A percentile compares a stretch with the other conserved stretches of the same genome.
These are phyloP conservation scores for Bufo bufo DNA, from an alignment of 2,113 vertebrate species.

Conservation along the genomic window DNA sequence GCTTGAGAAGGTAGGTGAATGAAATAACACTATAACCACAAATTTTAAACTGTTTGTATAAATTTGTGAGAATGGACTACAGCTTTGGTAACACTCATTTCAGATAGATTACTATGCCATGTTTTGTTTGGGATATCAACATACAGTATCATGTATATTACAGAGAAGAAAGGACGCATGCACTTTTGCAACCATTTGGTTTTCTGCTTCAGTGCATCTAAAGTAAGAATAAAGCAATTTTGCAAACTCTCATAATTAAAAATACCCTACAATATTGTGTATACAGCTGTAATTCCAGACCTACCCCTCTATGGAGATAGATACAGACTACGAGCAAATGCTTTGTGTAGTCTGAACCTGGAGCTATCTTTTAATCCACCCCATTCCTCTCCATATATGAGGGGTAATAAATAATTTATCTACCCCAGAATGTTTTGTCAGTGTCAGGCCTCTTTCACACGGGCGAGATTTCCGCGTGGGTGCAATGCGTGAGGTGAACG, in stretches of 20 bases:
- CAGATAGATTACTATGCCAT: background rate
- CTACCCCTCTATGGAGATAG: background rate
- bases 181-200: background rate
- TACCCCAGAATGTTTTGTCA: too few species aligned
- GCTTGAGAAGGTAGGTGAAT: slow-evolving; percentile 88
- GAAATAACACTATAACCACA: background rate
- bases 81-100: too few species aligned
- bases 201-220: background rate
- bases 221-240: background rate
- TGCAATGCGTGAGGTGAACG: too few species aligned
- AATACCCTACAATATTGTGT: background rate
- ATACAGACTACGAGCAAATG: background rate
- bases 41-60: background rate
- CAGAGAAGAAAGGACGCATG: too few species aligned
- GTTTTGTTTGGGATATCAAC: background rate
- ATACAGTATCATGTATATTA: background rate
- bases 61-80: background rate
- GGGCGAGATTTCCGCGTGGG: too few species aligned
- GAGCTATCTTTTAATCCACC: background rate
- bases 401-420: too few species aligned
- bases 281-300: background rate
- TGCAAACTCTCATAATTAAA: too few species aligned
- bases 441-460: too few species aligned
- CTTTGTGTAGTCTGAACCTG: background rate
- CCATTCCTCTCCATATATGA: too few species aligned